Conservation (phyloP, 2,113 vertebrate genomes). For the Erythrolamprus reginae region DNA sequence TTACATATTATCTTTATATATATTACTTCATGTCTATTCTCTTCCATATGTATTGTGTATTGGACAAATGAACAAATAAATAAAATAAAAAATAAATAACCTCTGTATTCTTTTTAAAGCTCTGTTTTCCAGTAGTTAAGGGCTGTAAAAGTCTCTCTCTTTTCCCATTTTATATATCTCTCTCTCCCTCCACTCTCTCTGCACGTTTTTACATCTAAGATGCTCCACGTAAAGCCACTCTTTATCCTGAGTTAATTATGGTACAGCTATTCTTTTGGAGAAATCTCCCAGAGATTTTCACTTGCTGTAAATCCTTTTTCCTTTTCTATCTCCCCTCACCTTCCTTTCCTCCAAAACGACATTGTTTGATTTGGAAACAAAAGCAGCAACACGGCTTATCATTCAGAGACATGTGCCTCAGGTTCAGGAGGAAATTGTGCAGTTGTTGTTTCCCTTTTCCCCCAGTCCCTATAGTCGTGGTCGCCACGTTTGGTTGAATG, state of each 20-base stretch:
- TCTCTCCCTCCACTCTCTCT: background rate
- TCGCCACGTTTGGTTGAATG: constrained; percentile 19
- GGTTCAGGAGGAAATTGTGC: constrained; percentile 31
- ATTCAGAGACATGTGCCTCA: constrained; percentile 34
- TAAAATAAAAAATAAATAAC: no score
- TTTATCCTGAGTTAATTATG: constrained; percentile 49
- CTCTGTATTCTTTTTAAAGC: background rate
- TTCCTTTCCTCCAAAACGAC: constrained; percentile 9
- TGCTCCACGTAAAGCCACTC: constrained; percentile 4
- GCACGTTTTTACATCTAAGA: constrained; percentile 22
- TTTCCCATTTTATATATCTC: constrained; percentile 52
- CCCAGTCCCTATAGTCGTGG: constrained; percentile 23
- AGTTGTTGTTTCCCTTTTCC: no score
- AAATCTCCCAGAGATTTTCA: background rate
- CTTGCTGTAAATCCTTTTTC: constrained; percentile 25
- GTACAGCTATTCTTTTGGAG: constrained; percentile 23
- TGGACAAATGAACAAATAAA: no score
- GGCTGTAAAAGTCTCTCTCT: constrained; percentile 49
- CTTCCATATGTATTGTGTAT: no score
- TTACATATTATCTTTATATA: no score
- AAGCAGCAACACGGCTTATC: constrained; percentile 54
- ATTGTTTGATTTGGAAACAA: constrained; percentile 47
- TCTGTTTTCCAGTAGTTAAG: constrained; percentile 33
- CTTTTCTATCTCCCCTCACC: background rate
- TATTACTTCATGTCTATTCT: no score